phyloP scores from a whole-genome alignment of 2,888 invertebrate species.

The Alcis repandata region DNA sequence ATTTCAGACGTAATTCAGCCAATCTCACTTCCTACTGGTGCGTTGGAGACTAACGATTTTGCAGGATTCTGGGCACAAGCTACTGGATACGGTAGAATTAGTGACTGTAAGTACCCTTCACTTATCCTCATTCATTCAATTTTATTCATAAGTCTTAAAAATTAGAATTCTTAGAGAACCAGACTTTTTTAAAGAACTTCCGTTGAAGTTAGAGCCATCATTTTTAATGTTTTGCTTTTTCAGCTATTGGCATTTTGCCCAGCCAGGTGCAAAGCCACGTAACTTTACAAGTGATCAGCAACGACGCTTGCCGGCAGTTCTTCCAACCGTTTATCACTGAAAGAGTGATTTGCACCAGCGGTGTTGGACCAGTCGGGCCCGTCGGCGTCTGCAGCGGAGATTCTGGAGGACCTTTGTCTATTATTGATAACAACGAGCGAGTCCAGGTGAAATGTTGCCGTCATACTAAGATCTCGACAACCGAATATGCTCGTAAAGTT shows the following conservation, averaged over 20 bases:
- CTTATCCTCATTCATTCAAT: no score
- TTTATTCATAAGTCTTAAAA: no score
- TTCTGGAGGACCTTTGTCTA: slow-evolving; percentile 57
- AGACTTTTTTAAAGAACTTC: no score
- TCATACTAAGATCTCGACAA: no score
- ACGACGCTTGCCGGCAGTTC: slow-evolving; percentile 60
- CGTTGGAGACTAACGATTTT: slow-evolving; percentile 31
- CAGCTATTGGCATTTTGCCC: no score
- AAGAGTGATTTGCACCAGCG: slow-evolving; percentile 70
- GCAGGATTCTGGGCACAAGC: slow-evolving; percentile 37
- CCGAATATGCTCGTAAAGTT: no score
- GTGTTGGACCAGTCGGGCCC: slow-evolving; percentile 56
- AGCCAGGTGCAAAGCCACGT: slow-evolving; percentile 40
- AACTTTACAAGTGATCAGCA: slow-evolving; percentile 60
- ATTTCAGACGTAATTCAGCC: slow-evolving; percentile 47
- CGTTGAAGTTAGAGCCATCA: no score
- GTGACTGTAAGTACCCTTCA: no score
- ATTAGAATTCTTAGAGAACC: no score
- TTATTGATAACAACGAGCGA: slow-evolving; percentile 7
- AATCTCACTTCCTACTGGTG: slow-evolving; percentile 44
- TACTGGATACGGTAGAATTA: slow-evolving; percentile 51
- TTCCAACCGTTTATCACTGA: slow-evolving; percentile 61
- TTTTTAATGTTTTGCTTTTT: no score
- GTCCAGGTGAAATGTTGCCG: slow-evolving; percentile 13
- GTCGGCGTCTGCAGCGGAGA: slow-evolving; percentile 63